Percentiles rank a stretch among this genome's conserved stretches.
Conservation (phyloP, 2,113 vertebrate genomes). For the Neodontobutis hainanensis region DNA sequence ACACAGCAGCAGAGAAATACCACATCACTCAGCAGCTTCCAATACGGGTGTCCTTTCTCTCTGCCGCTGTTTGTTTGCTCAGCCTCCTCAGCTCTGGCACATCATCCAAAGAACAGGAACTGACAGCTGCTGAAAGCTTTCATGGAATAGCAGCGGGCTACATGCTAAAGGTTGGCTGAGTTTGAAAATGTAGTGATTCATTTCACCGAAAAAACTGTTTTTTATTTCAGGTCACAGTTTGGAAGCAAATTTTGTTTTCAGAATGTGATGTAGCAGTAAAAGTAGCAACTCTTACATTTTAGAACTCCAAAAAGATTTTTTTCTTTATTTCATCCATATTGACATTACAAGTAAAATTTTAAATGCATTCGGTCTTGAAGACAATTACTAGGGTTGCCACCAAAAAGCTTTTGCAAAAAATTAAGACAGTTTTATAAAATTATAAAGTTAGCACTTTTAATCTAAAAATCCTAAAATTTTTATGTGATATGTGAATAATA, state of each 20-base stretch:
- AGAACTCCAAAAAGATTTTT: too few species aligned
- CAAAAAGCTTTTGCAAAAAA: too few species aligned
- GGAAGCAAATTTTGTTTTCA: not conserved
- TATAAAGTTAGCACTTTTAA: too few species aligned
- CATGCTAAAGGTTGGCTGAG: constrained; percentile 6
- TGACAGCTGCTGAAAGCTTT: constrained; percentile 63
- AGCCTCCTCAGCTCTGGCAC: constrained; percentile 43
- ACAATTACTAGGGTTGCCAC: too few species aligned
- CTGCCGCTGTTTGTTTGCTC: constrained; percentile 59
- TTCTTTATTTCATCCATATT: too few species aligned
- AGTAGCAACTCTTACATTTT: too few species aligned
- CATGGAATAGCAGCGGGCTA: constrained; percentile 33
- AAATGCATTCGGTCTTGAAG: too few species aligned
- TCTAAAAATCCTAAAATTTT: too few species aligned
- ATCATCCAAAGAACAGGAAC: constrained; percentile 55
- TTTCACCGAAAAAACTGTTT: not conserved
- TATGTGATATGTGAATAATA: too few species aligned
- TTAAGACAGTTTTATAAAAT: too few species aligned
- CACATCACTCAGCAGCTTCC: constrained; percentile 63
- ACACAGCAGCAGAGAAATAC: constrained; percentile 49
- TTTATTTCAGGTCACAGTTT: not conserved
- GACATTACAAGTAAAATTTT: too few species aligned
- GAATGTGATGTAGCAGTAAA: too few species aligned
- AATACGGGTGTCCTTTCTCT: constrained; percentile 49
- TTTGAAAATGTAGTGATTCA: constrained; percentile 1